These are phyloP conservation scores for Xylota sylvarum DNA, from an alignment of 2,888 invertebrate genomes.

Conservation along the genomic window DNA sequence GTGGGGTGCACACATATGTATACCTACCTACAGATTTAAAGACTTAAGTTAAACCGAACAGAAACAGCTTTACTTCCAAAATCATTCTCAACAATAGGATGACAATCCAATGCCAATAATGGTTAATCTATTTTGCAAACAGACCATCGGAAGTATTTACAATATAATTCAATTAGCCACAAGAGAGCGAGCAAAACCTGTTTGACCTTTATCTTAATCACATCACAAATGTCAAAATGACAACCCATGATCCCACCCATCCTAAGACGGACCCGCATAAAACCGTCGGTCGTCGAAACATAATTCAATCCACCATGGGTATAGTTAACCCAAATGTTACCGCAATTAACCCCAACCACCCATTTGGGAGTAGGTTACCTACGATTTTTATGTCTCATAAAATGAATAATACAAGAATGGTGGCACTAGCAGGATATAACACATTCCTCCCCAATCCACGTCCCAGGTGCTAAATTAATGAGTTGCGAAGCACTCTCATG, in stretches of 20 bases:
- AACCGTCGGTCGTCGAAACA: not conserved
- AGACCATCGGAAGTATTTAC: not conserved
- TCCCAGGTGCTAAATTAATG: slow-evolving; percentile 34
- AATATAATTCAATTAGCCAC: slow-evolving; percentile 38
- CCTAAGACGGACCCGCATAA: not conserved
- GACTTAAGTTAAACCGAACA: not conserved
- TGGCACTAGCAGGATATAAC: slow-evolving; percentile 4
- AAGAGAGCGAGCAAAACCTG: not conserved
- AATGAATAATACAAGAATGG: slow-evolving; percentile 43
- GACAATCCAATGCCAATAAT: not conserved
- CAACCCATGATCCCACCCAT: slow-evolving; percentile 10
- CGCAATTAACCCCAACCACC: slow-evolving; percentile 32
- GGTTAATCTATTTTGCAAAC: not conserved
- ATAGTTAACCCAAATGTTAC: slow-evolving; percentile 43
- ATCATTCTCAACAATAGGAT: not conserved
- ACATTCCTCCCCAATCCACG: not conserved
- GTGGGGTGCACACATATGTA: too few relatives aligned
- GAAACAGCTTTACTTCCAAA: not conserved
- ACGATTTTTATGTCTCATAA: slow-evolving; percentile 42
- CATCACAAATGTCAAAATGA: slow-evolving; percentile 20
- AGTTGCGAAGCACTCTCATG: slow-evolving; percentile 6
- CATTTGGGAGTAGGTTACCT: not conserved
- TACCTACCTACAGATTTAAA: not conserved
- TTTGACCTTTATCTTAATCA: slow-evolving; percentile 30
- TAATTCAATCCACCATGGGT: slow-evolving; percentile 22